A percentile compares a stretch with the other conserved stretches of the same genome.
Evolutionary conservation across 2,888 invertebrate species (phyloP).

Genomic region (Megamerina dolium): DNA sequence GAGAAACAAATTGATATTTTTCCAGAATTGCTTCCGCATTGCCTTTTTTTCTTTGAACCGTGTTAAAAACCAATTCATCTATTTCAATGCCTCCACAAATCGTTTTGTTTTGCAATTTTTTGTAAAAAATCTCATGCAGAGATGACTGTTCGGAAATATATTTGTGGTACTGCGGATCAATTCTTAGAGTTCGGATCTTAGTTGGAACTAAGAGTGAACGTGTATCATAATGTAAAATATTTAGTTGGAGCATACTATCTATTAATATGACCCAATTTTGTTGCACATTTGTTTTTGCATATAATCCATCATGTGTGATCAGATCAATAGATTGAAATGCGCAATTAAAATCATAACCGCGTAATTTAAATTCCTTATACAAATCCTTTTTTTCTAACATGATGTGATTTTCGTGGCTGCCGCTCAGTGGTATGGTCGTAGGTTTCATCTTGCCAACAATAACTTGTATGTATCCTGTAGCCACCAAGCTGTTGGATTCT

Average conservation of each 20-base stretch:
- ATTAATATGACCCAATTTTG: constrained; percentile 84
- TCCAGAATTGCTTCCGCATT: constrained; percentile 73
- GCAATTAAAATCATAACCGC: constrained; percentile 61
- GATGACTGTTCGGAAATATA: constrained; percentile 42
- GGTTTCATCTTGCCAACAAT: constrained; percentile 28
- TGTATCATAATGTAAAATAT: constrained; percentile 63
- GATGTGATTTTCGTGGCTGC: constrained; percentile 28
- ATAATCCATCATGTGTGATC: constrained; percentile 42
- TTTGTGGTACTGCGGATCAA: constrained; percentile 61
- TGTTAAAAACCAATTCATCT: constrained; percentile 67
- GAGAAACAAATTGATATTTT: constrained; percentile 66
- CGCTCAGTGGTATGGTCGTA: constrained; percentile 25
- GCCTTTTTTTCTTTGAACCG: constrained; percentile 63
- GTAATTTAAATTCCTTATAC: constrained; percentile 63
- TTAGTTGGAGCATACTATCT: constrained; percentile 82
- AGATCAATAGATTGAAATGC: constrained; percentile 34
- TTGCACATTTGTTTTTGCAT: constrained; percentile 56
- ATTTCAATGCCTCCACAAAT: constrained; percentile 72
- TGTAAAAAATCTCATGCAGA: constrained; percentile 39
- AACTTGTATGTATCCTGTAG: constrained; percentile 62
- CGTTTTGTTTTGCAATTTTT: constrained; percentile 35
- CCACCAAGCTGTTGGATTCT: constrained; percentile 63
- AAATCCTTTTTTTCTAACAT: constrained; percentile 58
- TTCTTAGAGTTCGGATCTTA: constrained; percentile 63
- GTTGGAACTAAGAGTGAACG: constrained; percentile 71